Evolutionary conservation across 37 sponge, comb jelly and placozoan genomes (phyloP), one percentile per base, ranked within the genome.

Genomic region (Ephydatia muelleri): DNA sequence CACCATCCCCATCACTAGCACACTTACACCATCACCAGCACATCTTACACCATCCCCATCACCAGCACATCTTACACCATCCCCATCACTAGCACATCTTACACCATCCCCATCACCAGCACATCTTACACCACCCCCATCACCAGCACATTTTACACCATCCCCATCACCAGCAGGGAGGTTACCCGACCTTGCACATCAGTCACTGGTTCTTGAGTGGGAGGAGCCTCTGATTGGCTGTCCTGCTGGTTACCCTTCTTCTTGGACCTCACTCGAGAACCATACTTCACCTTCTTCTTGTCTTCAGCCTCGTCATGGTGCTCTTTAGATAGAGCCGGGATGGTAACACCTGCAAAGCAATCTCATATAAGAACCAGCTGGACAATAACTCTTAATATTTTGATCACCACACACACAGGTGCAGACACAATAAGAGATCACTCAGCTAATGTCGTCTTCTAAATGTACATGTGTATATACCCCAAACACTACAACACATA

Each of bases 211-310:
- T 71, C 32, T 34, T 11, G 38, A 13, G 76, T 75, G 34, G 76
- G 23, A n/a, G n/a, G n/a, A 8, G 76, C 26, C 19, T 36, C 57
- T n/a, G 26, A 19, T 57, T 57, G 57, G 57, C 19, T 21, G 1
- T 57, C 26, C 74, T 19, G 31, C 23, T 22, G 35, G 57, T 5
- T 31, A 22, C 71, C 57, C 27, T 29, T 68, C 68, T 88, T 88
- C 83, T 90, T 93, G 47, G 43, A 19, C 66, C 82, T 82, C 36
- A 30, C 22, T 23, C 88, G 70, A 12, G 74, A 66, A 29, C 91
- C 94, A 73, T 93, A 93, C 26, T 67, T 16, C 47, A 93, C 92
- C n/a, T 80, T 90, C 82, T 81, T 84, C 73, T 70, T 83, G 0
- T 71, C 72, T 32, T 43, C 88, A 48, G 69, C 85, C 19, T 74